Percentiles rank a stretch among this genome's conserved stretches.
Evolutionary conservation across 1,140 invertebrate species (phyloP).

Genomic region (Drosophila rhopaloa): DNA sequence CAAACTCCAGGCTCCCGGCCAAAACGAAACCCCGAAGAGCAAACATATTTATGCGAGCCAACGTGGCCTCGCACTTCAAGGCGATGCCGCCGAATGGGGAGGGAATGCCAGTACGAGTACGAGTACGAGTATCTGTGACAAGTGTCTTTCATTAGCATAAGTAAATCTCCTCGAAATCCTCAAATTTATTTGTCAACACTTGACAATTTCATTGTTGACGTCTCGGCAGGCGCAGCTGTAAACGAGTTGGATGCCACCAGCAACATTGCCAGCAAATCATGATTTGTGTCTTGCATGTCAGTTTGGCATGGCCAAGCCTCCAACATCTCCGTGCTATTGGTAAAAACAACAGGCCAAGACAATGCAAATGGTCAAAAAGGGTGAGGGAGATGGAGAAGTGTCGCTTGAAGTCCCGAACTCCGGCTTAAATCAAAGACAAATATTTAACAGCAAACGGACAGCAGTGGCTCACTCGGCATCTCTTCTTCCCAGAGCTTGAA

Average conservation of each 20-base stretch:
- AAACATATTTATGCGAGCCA: slow-evolving; percentile 73
- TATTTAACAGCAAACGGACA: slow-evolving; percentile 65
- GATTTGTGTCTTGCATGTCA: slow-evolving; percentile 72
- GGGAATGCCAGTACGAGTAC: slow-evolving; percentile 1
- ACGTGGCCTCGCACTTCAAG: slow-evolving; percentile 71
- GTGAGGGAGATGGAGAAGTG: slow-evolving; percentile 24
- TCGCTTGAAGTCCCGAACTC: slow-evolving; percentile 37
- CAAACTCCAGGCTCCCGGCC: neutral
- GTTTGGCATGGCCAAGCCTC: slow-evolving; percentile 52
- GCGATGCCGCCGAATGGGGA: slow-evolving; percentile 55
- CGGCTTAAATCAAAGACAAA: slow-evolving; percentile 80
- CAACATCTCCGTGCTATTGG: slow-evolving; percentile 25
- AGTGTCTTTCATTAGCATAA: slow-evolving; percentile 83
- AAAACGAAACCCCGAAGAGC: slow-evolving; percentile 21
- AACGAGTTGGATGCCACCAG: slow-evolving; percentile 40
- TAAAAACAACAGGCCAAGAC: slow-evolving; percentile 50
- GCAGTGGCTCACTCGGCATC: slow-evolving; percentile 3
- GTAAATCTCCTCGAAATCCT: slow-evolving; percentile 81
- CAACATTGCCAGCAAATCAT: slow-evolving; percentile 65
- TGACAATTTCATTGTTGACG: slow-evolving; percentile 84
- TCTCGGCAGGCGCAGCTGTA: slow-evolving; percentile 58
- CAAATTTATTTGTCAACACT: slow-evolving; percentile 84
- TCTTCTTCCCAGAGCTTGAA: slow-evolving; percentile 3
- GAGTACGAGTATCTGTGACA: slow-evolving; percentile 69
- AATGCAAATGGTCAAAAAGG: slow-evolving; percentile 52